Base-by-base conservation (phyloP, 1,140 invertebrate genomes). In the Papilio dardanus region DNA sequence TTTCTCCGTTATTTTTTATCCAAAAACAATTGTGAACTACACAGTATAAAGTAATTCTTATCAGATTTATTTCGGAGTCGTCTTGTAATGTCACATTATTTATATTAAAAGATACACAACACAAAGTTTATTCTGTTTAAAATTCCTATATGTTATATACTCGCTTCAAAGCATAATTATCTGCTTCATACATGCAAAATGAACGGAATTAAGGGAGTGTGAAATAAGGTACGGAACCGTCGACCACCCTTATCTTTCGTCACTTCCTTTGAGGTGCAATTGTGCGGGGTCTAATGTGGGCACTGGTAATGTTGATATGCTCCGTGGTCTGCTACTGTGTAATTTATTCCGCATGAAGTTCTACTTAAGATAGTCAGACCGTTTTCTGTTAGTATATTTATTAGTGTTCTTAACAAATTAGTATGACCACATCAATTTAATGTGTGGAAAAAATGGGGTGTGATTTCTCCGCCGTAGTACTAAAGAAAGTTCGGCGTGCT, bases 221-320 rank as follows among this genome's bases (percentile, higher is more conserved):
- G 77, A 81, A 80, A 80, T 76, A 76, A 74, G 54, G 50, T 50
- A 71, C 78, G 82, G 76, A 82, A 62, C 79, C 76, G 75, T 71
- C 65, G 79, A 50, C 69, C 73, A 66, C 58, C 78, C 74, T 79
- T 83, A 81, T 85, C 79, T 79, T 71, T 71, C 50, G 40, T 74
- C 79, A 75, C 76, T 82, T 84, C 83, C 81, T 87, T 83, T 82
- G 83, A 73, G 58, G 77, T 78, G 74, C 79, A 81, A 83, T 82
- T 82, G 82, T 81, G 80, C 76, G 80, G 73, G 75, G 46, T 65
- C 46, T 77, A 78, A 79, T 81, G 76, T 79, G 74, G 71, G 31
- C 71, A 14, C 50, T 73, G 71, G 31, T 73, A 73, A 73, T 73
- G 71, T 73, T 58, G 71, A 58, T 73, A 73, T 33, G 71, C 30